A percentile compares a stretch with the other conserved stretches of the same genome.
phyloP scores from a whole-genome alignment of 2,888 invertebrate genomes.

The Yponomeuta malinellus region DNA sequence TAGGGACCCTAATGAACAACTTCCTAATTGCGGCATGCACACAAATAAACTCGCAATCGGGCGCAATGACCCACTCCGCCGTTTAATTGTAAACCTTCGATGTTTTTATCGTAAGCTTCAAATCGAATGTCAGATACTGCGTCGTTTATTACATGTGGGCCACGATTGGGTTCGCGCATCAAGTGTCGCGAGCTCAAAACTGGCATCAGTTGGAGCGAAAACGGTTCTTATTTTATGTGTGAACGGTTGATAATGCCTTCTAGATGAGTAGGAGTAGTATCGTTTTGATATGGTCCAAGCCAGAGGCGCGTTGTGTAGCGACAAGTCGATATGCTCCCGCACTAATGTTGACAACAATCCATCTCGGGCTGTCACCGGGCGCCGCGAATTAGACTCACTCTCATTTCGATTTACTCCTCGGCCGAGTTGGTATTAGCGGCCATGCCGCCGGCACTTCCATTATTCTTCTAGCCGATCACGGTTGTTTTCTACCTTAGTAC shows the following conservation, averaged over 20 bases:
- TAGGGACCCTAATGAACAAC: slow-evolving; percentile 75
- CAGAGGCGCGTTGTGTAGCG: slow-evolving; percentile 28
- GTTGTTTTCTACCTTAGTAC: slow-evolving; percentile 7
- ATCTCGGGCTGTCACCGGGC: slow-evolving; percentile 67
- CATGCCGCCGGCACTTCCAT: slow-evolving; percentile 40
- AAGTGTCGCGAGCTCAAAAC: slow-evolving; percentile 11
- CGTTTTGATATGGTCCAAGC: neutral
- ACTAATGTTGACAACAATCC: slow-evolving; percentile 72
- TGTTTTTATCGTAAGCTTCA: slow-evolving; percentile 57
- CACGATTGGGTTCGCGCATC: slow-evolving; percentile 27
- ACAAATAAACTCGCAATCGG: slow-evolving; percentile 69
- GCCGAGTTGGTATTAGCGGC: slow-evolving; percentile 47
- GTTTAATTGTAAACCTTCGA: slow-evolving; percentile 68
- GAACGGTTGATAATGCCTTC: slow-evolving; percentile 27
- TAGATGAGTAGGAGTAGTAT: neutral
- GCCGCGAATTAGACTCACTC: slow-evolving; percentile 69
- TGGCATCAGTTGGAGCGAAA: slow-evolving; percentile 31
- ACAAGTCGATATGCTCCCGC: slow-evolving; percentile 68
- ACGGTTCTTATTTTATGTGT: slow-evolving; percentile 39
- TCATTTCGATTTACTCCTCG: slow-evolving; percentile 68
- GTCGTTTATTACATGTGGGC: slow-evolving; percentile 49
- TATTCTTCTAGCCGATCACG: slow-evolving; percentile 35
- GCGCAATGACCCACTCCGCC: slow-evolving; percentile 47
- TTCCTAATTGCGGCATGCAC: slow-evolving; percentile 73
- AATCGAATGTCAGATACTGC: slow-evolving; percentile 61